phyloP scores from a whole-genome alignment of 2,113 vertebrate genomes.

The Rhabdornis inornatus region DNA sequence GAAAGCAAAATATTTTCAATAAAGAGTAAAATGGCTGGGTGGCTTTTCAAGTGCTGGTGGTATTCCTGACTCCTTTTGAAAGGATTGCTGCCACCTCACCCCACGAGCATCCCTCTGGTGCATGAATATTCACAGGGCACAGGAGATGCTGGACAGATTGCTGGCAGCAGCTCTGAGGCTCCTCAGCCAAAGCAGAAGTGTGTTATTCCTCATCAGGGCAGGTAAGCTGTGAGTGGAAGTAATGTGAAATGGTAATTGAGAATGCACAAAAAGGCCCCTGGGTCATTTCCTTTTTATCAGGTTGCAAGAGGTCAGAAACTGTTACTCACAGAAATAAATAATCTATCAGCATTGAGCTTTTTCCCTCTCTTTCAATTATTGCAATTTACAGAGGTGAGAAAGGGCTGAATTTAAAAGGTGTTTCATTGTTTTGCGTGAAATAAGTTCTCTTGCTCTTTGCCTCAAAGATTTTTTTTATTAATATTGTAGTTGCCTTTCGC shows the following conservation, averaged over 20 bases:
- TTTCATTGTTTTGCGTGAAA: not conserved
- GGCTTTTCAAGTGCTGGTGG: not conserved
- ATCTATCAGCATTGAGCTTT: not conserved
- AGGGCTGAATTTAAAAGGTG: not conserved
- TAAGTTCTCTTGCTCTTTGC: not conserved
- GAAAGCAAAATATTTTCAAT: slow-evolving; percentile 18
- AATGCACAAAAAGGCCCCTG: not conserved
- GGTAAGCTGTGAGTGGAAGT: not conserved
- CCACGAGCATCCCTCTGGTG: not conserved
- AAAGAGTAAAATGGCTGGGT: not conserved
- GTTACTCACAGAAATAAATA: not conserved
- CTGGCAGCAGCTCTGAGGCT: not conserved
- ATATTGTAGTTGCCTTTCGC: not conserved
- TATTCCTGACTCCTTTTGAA: not conserved
- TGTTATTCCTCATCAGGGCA: not conserved
- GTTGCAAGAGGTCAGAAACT: not conserved
- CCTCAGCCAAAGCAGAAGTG: not conserved
- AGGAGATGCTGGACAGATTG: not conserved
- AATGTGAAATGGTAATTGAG: not conserved
- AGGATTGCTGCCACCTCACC: not conserved
- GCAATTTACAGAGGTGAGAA: not conserved
- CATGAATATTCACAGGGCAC: not conserved
- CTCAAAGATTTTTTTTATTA: not conserved
- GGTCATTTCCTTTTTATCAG: not conserved
- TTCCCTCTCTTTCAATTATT: not conserved